These are phyloP conservation scores for Hydrophis major DNA, from an alignment of 2,797 vertebrate species.

Conservation along the genomic window DNA sequence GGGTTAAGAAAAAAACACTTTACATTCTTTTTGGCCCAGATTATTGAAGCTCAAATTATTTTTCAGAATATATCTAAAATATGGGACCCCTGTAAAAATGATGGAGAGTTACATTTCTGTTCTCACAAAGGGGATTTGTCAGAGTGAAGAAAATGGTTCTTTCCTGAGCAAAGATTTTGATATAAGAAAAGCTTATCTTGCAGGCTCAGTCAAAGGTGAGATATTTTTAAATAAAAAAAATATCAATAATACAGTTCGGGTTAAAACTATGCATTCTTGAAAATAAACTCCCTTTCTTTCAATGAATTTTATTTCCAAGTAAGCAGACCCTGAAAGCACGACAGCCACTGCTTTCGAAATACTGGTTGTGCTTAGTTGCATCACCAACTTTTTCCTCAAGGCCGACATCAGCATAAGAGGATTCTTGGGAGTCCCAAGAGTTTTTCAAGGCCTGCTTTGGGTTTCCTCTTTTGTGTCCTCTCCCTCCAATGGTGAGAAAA, in stretches of 20 bases:
- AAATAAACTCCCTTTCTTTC: not conserved
- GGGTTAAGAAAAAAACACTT: not conserved
- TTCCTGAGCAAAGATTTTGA: constrained; percentile 93
- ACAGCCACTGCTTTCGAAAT: not conserved
- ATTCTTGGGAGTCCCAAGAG: not conserved
- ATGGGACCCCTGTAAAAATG: constrained; percentile 92
- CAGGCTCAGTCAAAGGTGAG: constrained; percentile 91
- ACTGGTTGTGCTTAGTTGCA: not conserved
- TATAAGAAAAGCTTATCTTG: constrained; percentile 85
- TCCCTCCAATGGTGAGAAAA: not conserved
- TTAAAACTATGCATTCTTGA: not conserved
- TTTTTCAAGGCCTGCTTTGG: not conserved
- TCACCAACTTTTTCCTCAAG: not conserved
- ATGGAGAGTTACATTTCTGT: constrained; percentile 94
- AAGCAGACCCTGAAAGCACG: not conserved
- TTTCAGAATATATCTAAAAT: constrained; percentile 86
- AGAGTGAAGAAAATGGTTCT: constrained; percentile 93
- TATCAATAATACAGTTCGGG: not conserved
- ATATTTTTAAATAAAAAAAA: not conserved
- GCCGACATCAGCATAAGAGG: not conserved
- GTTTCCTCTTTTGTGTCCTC: not conserved
- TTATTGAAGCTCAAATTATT: not conserved
- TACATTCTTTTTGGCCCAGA: not conserved
- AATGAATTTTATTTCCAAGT: not conserved
- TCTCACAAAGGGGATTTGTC: constrained; percentile 92